Base-by-base conservation (phyloP, 2,888 invertebrate species). In the Acleris holmiana region DNA sequence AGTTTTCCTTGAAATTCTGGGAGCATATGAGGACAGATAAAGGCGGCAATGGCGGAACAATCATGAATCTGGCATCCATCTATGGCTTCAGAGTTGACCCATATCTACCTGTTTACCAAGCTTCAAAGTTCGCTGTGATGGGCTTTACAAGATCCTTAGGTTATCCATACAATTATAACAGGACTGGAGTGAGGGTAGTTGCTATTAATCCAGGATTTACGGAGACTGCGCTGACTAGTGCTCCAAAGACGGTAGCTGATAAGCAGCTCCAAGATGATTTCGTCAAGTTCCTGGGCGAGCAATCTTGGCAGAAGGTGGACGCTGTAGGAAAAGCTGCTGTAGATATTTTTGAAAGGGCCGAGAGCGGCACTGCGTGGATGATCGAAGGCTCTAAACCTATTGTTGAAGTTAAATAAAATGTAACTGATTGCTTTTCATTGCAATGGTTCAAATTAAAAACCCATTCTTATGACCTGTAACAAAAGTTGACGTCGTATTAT, bases 51-150 rank as follows among this genome's bases (percentile, higher is more conserved):
- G 95, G 95, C 10, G 95, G 95, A 1, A 91, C 93, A 0, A 93
- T 96, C 53, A 88, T 95, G n/a, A 96, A 96, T 76, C 85, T 95
- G 21, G 91, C 94, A 0, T 95, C 95, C 0, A 93, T 94, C 21
- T 91, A 93, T 66, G 95, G 95, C 0, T 86, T 92, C 50, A 84
- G 88, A 71, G 81, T 93, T 0, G 83, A 91, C 46, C 90, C 90
- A 25, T 92, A 86, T 29, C 75, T 91, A 17, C 94, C 95, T 0
- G 81, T 94, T n/a, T 95, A 95, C 75, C 92, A 93, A 23, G 94
- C 94, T 1, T 94, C 95, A 0, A 95, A 95, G 77, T 92, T 89
- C 66, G 94, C 93, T 8, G 92, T 94, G 2, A 79, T 91, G 66
- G 94, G 93, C 6, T 85, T 94, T 68, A 91, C 91, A 15, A 89